phyloP scores from a whole-genome alignment of 2,113 vertebrate species.

The Pithys albifrons region DNA sequence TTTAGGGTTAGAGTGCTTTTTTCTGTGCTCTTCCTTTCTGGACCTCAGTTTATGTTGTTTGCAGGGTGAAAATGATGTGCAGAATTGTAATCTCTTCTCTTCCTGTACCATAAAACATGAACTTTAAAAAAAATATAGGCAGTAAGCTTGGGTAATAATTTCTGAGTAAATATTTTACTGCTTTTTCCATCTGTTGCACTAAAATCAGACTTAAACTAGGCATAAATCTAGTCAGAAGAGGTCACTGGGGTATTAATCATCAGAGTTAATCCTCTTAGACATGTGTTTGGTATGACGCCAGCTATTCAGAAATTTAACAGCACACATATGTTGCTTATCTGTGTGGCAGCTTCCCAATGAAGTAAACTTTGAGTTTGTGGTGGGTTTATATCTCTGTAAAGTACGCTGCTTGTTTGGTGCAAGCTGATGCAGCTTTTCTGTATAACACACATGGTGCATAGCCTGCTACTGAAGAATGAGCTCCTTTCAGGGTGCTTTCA shows the following conservation, averaged over 20 bases:
- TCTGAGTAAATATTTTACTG: conserved; percentile 36
- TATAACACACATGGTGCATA: not conserved
- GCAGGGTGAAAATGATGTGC: not conserved
- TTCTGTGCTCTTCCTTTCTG: not conserved
- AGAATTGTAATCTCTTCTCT: not conserved
- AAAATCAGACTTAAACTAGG: conserved; percentile 29
- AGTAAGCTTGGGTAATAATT: not conserved
- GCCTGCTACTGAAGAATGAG: not conserved
- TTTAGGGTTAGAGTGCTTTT: not conserved
- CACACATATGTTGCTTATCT: conserved; percentile 6
- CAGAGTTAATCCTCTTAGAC: conserved; percentile 14
- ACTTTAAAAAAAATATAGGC: not conserved
- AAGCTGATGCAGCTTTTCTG: not conserved
- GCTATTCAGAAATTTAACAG: conserved; percentile 4
- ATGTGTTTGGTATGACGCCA: conserved; percentile 27
- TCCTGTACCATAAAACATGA: not conserved
- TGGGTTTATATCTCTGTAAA: not conserved
- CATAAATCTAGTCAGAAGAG: conserved; percentile 25
- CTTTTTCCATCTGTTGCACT: conserved; percentile 27
- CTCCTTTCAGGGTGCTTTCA: not conserved
- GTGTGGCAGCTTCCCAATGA: not conserved
- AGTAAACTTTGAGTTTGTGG: not conserved
- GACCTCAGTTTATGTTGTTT: not conserved
- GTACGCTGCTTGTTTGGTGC: not conserved
- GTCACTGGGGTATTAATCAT: conserved; percentile 31